Evolutionary conservation across 2,113 vertebrate species (phyloP), one percentile per base, ranked within the genome.

Genomic region (Channa argus): DNA sequence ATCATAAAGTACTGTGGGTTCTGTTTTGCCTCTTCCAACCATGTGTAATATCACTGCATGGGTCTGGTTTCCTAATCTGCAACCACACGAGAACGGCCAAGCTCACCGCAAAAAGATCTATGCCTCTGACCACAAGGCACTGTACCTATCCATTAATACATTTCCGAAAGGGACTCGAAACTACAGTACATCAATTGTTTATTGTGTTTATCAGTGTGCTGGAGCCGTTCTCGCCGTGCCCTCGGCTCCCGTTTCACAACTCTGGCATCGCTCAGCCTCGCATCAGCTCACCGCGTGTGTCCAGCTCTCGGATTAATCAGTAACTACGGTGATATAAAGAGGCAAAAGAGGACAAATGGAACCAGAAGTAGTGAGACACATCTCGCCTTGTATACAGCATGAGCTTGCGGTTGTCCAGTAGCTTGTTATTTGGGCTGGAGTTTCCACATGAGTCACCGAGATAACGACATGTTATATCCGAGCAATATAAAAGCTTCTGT

Each of bases 191-290:
- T 33, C 8, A 47, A 14, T 44, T 49, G 8, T 62, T 11, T 54
- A 52, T 58, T 56, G 15, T 51, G 33, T 68, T 33, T 10, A 54
- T 54, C 36, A 43, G 43, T 2, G 2, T 8, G 33, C 14, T 58
- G 15, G n/a, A 53, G 15, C 15, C 38, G 34, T 12, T 41, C 36
- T 61, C 33, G 60, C 51, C 71, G 39, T 41, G 66, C n/a, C 15
- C 34, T 39, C 34, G 37, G 49, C 41, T 38, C 45, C 15, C 41
- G 54, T 49, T 9, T 44, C 14, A 50, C 36, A 63, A 3, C 2
- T 8, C 63, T 56, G 78, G 74, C 53, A 53, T 46, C 59, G 56
- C 50, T 56, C 70, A 69, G 53, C 37, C 36, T 53, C 68, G 41
- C 51, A 33, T 41, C 52, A 39, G 41, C 12, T 13, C 5, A 34